A percentile compares a stretch with the other conserved stretches of the same genome.
Evolutionary conservation across 2,797 vertebrate genomes (phyloP).

Genomic region (Emydoidea blandingii): DNA sequence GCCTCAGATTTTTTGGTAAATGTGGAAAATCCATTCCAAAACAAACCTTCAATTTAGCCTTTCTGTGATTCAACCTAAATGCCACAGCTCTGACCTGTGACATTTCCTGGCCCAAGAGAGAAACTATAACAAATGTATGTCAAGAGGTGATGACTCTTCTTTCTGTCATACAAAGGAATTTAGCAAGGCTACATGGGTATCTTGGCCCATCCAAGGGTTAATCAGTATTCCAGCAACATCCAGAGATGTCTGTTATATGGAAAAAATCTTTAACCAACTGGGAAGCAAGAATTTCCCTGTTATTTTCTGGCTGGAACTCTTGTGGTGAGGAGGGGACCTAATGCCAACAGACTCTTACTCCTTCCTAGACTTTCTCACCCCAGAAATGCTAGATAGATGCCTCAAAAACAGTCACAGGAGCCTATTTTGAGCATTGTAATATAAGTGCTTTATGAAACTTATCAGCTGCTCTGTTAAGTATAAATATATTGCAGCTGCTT

Average conservation of each 20-base stretch:
- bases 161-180: conserved; percentile 45
- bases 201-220: conserved; percentile 2
- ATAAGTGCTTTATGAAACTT: not conserved
- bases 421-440: not conserved
- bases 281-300: conserved; percentile 29
- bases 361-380: not conserved
- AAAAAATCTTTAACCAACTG: conserved; percentile 55
- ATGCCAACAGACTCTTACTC: not conserved
- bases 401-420: conserved; percentile 3
- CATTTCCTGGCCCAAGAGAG: conserved; percentile 49
- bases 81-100: conserved; percentile 63
- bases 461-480: not conserved
- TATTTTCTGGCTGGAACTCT: not conserved
- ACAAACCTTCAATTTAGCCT: conserved; percentile 18
- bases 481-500: conserved; percentile 33
- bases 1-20: not conserved
- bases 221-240: not conserved
- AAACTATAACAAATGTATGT: conserved; percentile 71
- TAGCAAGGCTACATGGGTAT: not conserved
- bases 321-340: not conserved
- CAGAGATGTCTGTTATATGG: not conserved
- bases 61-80: conserved; percentile 55
- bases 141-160: conserved; percentile 62
- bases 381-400: not conserved
- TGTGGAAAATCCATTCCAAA: conserved; percentile 37